Base-by-base conservation (phyloP, 2,888 invertebrate genomes). In the Temnothorax rugatulus region DNA sequence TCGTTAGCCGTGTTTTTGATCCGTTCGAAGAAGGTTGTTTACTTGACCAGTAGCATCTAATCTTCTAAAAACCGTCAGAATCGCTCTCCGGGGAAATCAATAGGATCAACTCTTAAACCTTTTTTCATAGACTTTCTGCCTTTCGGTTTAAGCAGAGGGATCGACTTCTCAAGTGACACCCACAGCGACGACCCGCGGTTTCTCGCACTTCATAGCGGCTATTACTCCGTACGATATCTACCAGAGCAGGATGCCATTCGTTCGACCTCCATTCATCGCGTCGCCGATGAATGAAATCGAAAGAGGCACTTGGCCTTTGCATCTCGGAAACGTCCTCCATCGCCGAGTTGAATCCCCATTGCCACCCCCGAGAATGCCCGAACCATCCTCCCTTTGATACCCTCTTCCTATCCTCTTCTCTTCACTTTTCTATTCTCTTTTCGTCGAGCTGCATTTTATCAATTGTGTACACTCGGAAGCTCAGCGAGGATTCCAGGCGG, bases 291-390 rank as follows among this genome's bases (percentile, higher is more conserved):
- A 90, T 90, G 89, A 90, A 85, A 34, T 74, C 64, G 25, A 57
- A 84, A 85, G 82, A 83, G 88, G 71, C 84, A 86, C 88, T 87
- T 85, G 86, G 89, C 76, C 87, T 82, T 88, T 75, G 84, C 79
- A 50, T 61, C 73, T 41, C 73, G 52, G 50, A 18, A 74, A 50
- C 41, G 47, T 75, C 25, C 59, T 52, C 69, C 18, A 34, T 21
- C 47, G 54, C 15, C 21, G 21, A 59, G 44, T 69, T 57, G 69
- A 57, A 59, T 54, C 34, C 13, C 47, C 34, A 18, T 71, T 18
- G 13, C 47, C 73, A 59, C n/a, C 25, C 47, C 18, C 44, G 34
- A 87, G 63, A 82, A 73, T 89, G 69, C 76, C 73, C 81, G 44
- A 50, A n/a, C 68, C 68, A 41, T 82, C 61, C 64, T 63, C 57